Conservation (phyloP, 2,888 invertebrate species). For the Stenodema calcarata region DNA sequence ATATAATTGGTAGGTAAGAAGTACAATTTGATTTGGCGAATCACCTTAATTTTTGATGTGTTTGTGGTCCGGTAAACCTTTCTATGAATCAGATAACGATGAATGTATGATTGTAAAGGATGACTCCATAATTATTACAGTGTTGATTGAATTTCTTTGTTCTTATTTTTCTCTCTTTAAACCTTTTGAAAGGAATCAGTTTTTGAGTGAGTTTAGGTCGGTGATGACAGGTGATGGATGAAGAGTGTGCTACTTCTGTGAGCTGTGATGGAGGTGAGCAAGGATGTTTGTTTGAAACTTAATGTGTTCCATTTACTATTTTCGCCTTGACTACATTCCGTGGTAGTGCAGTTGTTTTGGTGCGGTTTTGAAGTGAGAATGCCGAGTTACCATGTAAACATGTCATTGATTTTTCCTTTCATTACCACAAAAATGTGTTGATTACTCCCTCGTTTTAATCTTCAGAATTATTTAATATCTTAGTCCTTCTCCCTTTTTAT, state of each 20-base stretch:
- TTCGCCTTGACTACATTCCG: not conserved
- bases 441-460: too few relatives aligned
- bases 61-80: conserved; percentile 1
- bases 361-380: not conserved
- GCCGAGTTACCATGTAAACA: not conserved
- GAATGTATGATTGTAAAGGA: conserved; percentile 41
- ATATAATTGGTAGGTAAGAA: not conserved
- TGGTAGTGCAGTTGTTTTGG: not conserved
- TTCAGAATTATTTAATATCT: too few relatives aligned
- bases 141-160: conserved; percentile 37
- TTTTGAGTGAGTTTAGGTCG: conserved; percentile 25
- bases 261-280: conserved; percentile 42
- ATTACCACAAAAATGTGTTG: too few relatives aligned
- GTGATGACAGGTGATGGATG: conserved; percentile 34
- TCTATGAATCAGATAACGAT: not conserved
- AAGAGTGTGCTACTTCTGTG: conserved; percentile 44
- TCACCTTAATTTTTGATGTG: not conserved
- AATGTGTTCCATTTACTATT: not conserved
- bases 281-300: conserved; percentile 29
- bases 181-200: not conserved
- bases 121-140: conserved; percentile 23
- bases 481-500: too few relatives aligned
- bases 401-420: too few relatives aligned
- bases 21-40: not conserved
- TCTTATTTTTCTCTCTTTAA: conserved; percentile 22